phyloP scores from a whole-genome alignment of 1,140 invertebrate species.

The Geopemphigus sp. region DNA sequence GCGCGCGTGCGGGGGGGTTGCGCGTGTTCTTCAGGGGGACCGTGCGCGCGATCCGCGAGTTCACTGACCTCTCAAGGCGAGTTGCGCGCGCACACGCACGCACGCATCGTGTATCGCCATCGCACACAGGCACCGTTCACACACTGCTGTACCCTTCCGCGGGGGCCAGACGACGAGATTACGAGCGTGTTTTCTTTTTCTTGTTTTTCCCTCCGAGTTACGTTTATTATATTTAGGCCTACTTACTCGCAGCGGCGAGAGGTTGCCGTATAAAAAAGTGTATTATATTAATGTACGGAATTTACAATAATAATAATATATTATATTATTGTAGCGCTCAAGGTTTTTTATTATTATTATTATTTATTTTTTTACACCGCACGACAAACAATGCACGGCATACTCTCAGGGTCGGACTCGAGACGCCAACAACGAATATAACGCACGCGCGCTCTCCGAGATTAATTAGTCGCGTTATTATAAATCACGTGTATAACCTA shows the following conservation, averaged over 20 bases:
- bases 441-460: neutral
- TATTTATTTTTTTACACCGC: conserved; percentile 9
- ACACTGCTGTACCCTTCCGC: conserved; percentile 15
- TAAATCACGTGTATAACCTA: neutral
- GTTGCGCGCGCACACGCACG: conserved; percentile 29
- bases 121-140: conserved; percentile 39
- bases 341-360: conserved; percentile 3
- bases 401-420: neutral
- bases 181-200: too few species aligned
- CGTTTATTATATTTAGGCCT: too few species aligned
- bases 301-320: too few species aligned
- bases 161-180: too few species aligned
- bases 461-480: conserved; percentile 22
- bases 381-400: conserved; percentile 7
- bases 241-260: too few species aligned
- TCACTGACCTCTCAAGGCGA: conserved; percentile 47
- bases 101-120: neutral
- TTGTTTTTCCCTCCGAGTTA: too few species aligned
- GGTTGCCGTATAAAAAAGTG: too few species aligned
- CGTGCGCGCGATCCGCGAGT: conserved; percentile 33
- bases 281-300: too few species aligned
- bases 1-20: neutral
- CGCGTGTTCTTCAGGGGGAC: neutral
- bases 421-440: too few species aligned
- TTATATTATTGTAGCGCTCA: neutral